A percentile compares a stretch with the other conserved stretches of the same genome.
Evolutionary conservation across 1,140 invertebrate species (phyloP).

Genomic region (Planococcus citri): DNA sequence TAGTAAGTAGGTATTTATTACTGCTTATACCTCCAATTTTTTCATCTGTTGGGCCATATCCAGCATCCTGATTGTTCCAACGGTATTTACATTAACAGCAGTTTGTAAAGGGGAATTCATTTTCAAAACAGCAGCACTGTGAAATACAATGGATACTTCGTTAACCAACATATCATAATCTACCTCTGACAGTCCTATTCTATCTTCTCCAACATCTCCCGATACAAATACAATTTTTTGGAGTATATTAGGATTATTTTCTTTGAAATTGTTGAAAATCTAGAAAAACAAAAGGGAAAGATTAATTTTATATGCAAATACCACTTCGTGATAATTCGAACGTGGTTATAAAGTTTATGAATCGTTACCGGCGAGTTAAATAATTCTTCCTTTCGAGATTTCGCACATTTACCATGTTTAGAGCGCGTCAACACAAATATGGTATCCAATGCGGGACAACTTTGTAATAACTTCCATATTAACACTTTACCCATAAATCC

Average conservation of each 20-base stretch:
- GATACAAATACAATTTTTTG: slow-evolving; percentile 61
- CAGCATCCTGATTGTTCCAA: slow-evolving; percentile 50
- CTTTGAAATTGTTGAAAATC: slow-evolving; percentile 57
- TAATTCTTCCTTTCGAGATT: slow-evolving; percentile 50
- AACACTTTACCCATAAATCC: slow-evolving; percentile 30
- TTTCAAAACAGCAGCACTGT: slow-evolving; percentile 75
- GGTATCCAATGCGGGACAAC: slow-evolving; percentile 47
- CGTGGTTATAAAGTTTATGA: too few species aligned
- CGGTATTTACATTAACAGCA: slow-evolving; percentile 56
- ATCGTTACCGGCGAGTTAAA: slow-evolving; percentile 44
- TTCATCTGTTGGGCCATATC: slow-evolving; percentile 52
- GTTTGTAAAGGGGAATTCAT: slow-evolving; percentile 58
- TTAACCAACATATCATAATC: slow-evolving; percentile 41
- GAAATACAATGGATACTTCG: slow-evolving; percentile 68
- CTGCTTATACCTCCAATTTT: slow-evolving; percentile 44
- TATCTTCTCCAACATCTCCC: slow-evolving; percentile 50
- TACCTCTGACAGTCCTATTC: slow-evolving; percentile 47
- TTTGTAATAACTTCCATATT: slow-evolving; percentile 46
- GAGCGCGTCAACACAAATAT: slow-evolving; percentile 65
- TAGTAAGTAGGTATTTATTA: too few species aligned
- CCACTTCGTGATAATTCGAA: too few species aligned
- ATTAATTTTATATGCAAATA: not conserved
- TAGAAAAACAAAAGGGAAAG: slow-evolving; percentile 33
- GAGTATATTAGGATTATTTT: slow-evolving; percentile 47
- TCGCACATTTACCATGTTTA: slow-evolving; percentile 61